These are phyloP conservation scores for Schizotus pectinicornis DNA, from an alignment of 2,888 invertebrate genomes.

Conservation along the genomic window DNA sequence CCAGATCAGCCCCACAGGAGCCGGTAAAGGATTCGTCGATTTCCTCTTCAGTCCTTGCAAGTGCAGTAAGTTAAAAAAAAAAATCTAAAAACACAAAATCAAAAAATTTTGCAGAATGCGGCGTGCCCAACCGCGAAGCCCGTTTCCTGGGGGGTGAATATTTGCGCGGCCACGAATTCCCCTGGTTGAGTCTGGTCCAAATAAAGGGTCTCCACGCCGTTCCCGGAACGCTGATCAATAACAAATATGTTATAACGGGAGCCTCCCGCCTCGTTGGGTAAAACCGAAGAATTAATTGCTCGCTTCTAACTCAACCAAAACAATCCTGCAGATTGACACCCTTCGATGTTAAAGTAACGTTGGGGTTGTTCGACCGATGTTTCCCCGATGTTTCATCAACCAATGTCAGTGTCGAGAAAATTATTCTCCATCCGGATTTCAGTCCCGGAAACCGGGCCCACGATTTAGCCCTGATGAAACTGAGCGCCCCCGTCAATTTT, in stretches of 20 bases:
- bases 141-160: slow-evolving; percentile 59
- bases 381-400: slow-evolving; percentile 59
- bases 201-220: slow-evolving; percentile 51
- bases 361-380: slow-evolving; percentile 65
- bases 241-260: slow-evolving; percentile 64
- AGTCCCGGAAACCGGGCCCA: slow-evolving; percentile 61
- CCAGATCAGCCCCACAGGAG: not conserved
- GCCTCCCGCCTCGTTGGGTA: slow-evolving; percentile 63
- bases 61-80: slow-evolving; percentile 46
- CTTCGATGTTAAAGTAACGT: slow-evolving; percentile 60
- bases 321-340: slow-evolving; percentile 53
- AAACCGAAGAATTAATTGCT: slow-evolving; percentile 8
- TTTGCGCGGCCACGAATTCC: slow-evolving; percentile 62
- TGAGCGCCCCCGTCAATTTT: slow-evolving; percentile 62
- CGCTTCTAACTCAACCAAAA: not conserved
- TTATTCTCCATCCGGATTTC: slow-evolving; percentile 64
- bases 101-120: slow-evolving; percentile 55
- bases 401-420: slow-evolving; percentile 61
- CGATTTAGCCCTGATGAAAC: slow-evolving; percentile 65
- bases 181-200: slow-evolving; percentile 63
- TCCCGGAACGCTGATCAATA: slow-evolving; percentile 64
- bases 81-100: slow-evolving; percentile 11
- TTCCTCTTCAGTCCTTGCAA: slow-evolving; percentile 46
- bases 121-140: slow-evolving; percentile 58
- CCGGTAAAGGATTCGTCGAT: slow-evolving; percentile 40